Evolutionary conservation across 92 coral and sea anemone species (phyloP).

Genomic region (Scolanthus callimorphus): DNA sequence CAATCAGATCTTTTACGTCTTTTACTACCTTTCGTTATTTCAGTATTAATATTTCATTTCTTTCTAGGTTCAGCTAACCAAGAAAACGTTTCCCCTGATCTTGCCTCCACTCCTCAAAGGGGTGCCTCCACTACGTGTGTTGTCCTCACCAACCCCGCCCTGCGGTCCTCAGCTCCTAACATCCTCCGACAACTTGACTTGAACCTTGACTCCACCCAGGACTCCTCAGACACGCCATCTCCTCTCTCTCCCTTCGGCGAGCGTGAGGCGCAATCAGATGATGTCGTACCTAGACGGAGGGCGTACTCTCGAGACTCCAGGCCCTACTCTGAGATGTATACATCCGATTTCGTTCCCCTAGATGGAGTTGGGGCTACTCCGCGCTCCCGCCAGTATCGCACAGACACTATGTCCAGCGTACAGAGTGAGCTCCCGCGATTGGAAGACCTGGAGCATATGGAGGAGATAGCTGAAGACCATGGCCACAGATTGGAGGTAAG

Average conservation of each 20-base stretch:
- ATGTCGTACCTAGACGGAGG: conserved; percentile 40
- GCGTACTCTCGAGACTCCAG: conserved; percentile 43
- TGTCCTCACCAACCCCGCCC: conserved; percentile 60
- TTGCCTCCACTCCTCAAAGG: conserved; percentile 9
- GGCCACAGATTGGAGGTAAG: too few relatives aligned
- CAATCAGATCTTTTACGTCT: too few relatives aligned
- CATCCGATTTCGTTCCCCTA: conserved; percentile 64
- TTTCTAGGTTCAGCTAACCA: conserved; percentile 43
- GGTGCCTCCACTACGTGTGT: conserved; percentile 1
- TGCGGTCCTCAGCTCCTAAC: conserved; percentile 77
- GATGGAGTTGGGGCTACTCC: conserved; percentile 32
- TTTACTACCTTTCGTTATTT: too few relatives aligned
- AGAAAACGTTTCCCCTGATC: conserved; percentile 52
- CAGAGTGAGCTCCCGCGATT: background rate
- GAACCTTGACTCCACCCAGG: conserved; percentile 38
- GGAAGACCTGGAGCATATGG: background rate
- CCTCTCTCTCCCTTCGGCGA: conserved; percentile 57
- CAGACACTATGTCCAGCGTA: background rate
- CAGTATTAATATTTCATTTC: too few relatives aligned
- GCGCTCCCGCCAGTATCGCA: conserved; percentile 2
- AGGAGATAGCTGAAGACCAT: background rate
- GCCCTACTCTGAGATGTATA: conserved; percentile 79
- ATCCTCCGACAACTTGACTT: conserved; percentile 56
- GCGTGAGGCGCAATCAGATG: conserved; percentile 9
- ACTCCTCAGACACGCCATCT: conserved; percentile 44